phyloP scores from a whole-genome alignment of 1,140 invertebrate genomes.

The Nasonia vitripennis region DNA sequence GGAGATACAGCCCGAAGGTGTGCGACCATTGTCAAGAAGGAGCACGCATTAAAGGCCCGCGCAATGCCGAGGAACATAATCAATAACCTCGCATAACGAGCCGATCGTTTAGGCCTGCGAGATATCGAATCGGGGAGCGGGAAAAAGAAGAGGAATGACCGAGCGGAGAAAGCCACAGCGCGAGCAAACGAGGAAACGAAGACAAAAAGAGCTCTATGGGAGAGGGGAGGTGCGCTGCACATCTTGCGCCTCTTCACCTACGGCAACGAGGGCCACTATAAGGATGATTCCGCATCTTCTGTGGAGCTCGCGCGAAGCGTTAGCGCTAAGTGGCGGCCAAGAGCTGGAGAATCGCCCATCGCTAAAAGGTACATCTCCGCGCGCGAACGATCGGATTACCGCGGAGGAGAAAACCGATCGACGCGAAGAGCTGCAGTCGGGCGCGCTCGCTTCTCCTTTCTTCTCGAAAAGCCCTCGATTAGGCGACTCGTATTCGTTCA shows the following conservation, averaged over 20 bases:
- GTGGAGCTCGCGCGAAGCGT: background rate
- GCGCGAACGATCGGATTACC: constrained; percentile 18
- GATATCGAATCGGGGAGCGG: constrained; percentile 10
- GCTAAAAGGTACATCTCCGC: constrained; percentile 33
- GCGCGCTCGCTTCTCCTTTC: background rate
- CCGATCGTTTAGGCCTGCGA: constrained; percentile 30
- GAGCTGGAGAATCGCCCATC: constrained; percentile 32
- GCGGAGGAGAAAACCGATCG: background rate
- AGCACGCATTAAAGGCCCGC: background rate
- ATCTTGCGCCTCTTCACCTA: background rate
- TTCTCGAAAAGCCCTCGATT: background rate
- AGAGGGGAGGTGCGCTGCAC: background rate
- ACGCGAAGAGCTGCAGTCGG: background rate
- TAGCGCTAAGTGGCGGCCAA: constrained; percentile 48
- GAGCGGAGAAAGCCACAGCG: background rate
- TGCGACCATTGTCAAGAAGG: constrained; percentile 22
- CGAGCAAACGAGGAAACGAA: background rate
- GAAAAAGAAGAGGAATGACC: background rate
- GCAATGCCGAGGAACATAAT: constrained; percentile 22
- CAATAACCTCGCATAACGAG: constrained; percentile 51
- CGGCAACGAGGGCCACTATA: constrained; percentile 5
- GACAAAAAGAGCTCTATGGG: background rate
- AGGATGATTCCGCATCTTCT: constrained; percentile 43
- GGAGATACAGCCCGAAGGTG: background rate
- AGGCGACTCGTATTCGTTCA: background rate